Conservation (phyloP, 2,113 vertebrate species). For the Abramis brama region DNA sequence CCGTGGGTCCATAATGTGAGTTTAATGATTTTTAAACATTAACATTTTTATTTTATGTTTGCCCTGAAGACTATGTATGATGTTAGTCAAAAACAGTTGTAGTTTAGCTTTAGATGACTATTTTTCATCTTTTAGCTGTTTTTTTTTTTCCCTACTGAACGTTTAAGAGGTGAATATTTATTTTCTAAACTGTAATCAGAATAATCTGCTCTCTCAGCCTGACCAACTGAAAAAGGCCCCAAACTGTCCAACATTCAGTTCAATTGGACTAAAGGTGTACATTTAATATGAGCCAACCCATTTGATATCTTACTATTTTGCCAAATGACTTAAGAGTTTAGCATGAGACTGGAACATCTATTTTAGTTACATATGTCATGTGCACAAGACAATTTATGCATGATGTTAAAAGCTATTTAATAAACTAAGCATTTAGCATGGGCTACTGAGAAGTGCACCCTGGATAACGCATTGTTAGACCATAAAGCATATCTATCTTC, state of each 20-base stretch:
- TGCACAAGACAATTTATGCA: not conserved
- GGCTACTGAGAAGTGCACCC: too few species aligned
- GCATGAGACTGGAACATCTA: not conserved
- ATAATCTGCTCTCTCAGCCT: too few species aligned
- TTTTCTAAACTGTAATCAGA: too few species aligned
- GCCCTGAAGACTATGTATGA: not conserved
- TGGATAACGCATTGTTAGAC: not conserved
- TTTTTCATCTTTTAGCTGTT: not conserved
- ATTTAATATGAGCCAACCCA: not conserved
- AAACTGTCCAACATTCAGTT: not conserved
- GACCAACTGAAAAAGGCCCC: not conserved
- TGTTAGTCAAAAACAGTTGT: not conserved
- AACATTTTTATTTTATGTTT: slow-evolving; percentile 11
- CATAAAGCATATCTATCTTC: not conserved
- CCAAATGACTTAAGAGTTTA: too few species aligned
- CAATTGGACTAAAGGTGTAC: not conserved
- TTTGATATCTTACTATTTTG: not conserved
- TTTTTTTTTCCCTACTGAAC: too few species aligned
- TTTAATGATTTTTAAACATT: slow-evolving; percentile 51
- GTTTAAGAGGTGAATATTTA: too few species aligned
- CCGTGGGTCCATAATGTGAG: slow-evolving; percentile 6
- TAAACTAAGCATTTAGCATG: not conserved
- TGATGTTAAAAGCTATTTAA: not conserved
- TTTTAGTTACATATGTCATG: not conserved
- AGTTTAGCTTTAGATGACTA: not conserved